Conservation (phyloP, 1,140 invertebrate genomes). For the Ips typographus region DNA sequence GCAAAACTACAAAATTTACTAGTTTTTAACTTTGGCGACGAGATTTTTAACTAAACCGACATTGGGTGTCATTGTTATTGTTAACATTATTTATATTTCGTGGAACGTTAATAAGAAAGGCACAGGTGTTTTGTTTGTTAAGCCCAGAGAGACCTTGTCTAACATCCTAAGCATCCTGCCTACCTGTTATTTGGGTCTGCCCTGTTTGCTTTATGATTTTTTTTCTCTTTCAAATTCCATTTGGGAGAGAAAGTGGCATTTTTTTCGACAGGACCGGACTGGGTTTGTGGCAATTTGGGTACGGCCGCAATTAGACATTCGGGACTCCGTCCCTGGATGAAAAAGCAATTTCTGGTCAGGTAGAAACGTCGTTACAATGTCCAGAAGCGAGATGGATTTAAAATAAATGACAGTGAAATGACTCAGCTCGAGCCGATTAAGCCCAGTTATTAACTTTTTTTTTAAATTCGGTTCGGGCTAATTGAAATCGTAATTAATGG, state of each 20-base stretch:
- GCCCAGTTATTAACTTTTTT: conserved; percentile 23
- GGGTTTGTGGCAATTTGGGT: background rate
- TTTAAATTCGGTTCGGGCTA: conserved; percentile 16
- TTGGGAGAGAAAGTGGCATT: background rate
- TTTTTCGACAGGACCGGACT: background rate
- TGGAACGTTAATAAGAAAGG: background rate
- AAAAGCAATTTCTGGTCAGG: background rate
- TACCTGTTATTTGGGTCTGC: conserved; percentile 28
- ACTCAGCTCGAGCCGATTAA: conserved; percentile 17
- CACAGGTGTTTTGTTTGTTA: conserved; percentile 5
- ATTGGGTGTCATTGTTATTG: no score
- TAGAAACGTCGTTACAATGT: background rate
- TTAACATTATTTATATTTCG: no score
- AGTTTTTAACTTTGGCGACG: no score
- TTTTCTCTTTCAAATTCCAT: background rate
- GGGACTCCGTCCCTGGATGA: no score
- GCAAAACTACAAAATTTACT: no score
- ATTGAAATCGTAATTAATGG: conserved; percentile 22
- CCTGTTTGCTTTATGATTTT: conserved; percentile 10
- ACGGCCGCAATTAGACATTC: no score
- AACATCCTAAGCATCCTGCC: conserved; percentile 5
- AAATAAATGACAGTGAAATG: conserved; percentile 14
- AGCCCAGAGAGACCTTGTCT: background rate
- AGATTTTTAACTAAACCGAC: no score
- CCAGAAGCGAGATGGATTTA: conserved; percentile 7